phyloP scores from a whole-genome alignment of 2,797 vertebrate genomes.

The Sebastes dallii region DNA sequence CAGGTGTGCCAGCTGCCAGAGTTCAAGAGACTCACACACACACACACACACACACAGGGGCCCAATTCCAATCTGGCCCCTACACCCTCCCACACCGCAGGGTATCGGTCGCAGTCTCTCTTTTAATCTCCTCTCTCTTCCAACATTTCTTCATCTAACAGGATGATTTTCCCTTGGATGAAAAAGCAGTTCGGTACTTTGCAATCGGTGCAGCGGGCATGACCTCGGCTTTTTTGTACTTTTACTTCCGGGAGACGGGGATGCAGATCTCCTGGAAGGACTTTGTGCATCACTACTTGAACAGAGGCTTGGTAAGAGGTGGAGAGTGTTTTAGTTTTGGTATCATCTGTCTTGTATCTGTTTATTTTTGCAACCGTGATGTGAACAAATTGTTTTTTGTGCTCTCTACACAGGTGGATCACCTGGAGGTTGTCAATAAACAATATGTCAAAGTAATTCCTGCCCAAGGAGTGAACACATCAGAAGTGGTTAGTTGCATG shows the following conservation, averaged over 20 bases:
- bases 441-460: conserved; percentile 94
- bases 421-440: conserved; percentile 95
- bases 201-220: conserved; percentile 76
- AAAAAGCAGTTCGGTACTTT: conserved; percentile 71
- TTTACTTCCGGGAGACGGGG: conserved; percentile 79
- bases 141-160: conserved; percentile 33
- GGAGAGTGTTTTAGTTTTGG: background rate
- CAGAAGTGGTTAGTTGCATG: conserved; percentile 74
- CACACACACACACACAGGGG: too few relatives aligned
- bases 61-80: too few relatives aligned
- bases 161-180: conserved; percentile 81
- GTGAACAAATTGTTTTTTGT: background rate
- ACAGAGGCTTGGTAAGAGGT: conserved; percentile 80
- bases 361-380: background rate
- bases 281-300: conserved; percentile 83
- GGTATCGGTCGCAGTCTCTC: background rate
- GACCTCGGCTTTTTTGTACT: conserved; percentile 74
- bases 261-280: conserved; percentile 86
- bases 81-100: too few relatives aligned
- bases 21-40: background rate
- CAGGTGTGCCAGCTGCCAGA: background rate
- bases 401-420: conserved; percentile 84
- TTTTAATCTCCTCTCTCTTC: background rate
- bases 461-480: conserved; percentile 85
- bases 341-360: background rate